A percentile compares a stretch with the other conserved stretches of the same genome.
These are phyloP conservation scores for Gymnocypris eckloni DNA, from an alignment of 2,797 vertebrate genomes.

Conservation along the genomic window DNA sequence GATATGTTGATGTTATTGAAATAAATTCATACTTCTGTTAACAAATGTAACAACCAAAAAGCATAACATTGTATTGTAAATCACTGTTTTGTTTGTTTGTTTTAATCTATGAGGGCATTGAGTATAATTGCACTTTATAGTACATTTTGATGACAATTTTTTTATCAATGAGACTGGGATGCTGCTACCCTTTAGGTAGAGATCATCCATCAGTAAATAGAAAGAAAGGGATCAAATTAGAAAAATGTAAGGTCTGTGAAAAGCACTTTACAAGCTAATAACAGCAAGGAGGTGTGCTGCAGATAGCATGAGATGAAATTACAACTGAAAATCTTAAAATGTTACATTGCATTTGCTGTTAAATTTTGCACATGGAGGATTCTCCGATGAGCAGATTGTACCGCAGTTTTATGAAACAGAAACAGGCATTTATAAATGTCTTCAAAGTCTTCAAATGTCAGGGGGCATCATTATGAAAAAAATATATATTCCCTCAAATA, in stretches of 20 bases:
- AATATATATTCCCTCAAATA: no score
- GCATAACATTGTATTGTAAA: not conserved
- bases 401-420: not conserved
- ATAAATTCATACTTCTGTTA: not conserved
- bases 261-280: not conserved
- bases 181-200: no score
- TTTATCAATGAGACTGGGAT: no score
- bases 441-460: not conserved
- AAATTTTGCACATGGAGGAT: not conserved
- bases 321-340: not conserved
- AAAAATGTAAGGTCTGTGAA: not conserved
- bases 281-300: not conserved
- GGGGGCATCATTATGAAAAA: no score
- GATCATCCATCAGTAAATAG: no score
- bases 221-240: no score
- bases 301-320: not conserved
- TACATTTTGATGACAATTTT: no score
- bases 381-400: not conserved
- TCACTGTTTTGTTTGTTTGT: no score
- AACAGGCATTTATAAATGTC: not conserved
- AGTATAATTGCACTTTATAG: no score
- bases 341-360: not conserved
- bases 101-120: no score
- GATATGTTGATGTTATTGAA: not conserved
- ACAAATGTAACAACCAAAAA: not conserved